Conservation (phyloP, 2,113 vertebrate species). For the Malaclemys terrapin region DNA sequence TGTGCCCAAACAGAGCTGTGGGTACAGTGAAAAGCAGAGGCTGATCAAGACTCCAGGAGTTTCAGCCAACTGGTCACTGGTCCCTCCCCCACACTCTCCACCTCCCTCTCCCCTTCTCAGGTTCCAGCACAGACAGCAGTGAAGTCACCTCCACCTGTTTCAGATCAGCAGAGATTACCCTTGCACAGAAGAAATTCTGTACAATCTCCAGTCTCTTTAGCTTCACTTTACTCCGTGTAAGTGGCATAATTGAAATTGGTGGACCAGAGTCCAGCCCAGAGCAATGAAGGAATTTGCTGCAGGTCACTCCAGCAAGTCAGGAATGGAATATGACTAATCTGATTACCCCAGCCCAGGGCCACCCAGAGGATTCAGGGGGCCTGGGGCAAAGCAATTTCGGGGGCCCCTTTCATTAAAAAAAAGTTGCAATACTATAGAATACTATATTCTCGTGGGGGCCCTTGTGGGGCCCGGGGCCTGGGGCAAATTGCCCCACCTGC, state of each 20-base stretch:
- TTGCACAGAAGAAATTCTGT: neutral
- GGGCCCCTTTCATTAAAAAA: too few relatives aligned
- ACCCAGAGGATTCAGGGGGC: too few relatives aligned
- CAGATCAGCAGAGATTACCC: neutral
- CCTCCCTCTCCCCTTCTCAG: too few relatives aligned
- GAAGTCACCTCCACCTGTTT: neutral
- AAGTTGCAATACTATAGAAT: too few relatives aligned
- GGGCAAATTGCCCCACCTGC: too few relatives aligned
- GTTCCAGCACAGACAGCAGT: neutral
- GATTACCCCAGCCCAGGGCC: neutral
- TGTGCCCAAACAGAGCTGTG: neutral
- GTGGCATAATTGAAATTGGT: neutral
- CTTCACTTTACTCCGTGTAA: neutral
- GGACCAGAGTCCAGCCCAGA: neutral
- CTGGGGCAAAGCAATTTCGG: too few relatives aligned
- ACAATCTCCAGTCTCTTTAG: neutral
- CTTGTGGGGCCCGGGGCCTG: too few relatives aligned
- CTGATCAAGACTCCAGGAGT: neutral
- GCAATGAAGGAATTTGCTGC: neutral
- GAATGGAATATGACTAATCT: neutral
- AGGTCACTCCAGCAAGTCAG: neutral
- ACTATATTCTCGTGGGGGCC: too few relatives aligned
- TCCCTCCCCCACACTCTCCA: too few relatives aligned
- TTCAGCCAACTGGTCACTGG: neutral
- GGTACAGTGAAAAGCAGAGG: fast-evolving